Percentiles rank a stretch among this genome's conserved stretches.
These are phyloP conservation scores for Garra rufa DNA, from an alignment of 2,113 vertebrate genomes.

Conservation along the genomic window DNA sequence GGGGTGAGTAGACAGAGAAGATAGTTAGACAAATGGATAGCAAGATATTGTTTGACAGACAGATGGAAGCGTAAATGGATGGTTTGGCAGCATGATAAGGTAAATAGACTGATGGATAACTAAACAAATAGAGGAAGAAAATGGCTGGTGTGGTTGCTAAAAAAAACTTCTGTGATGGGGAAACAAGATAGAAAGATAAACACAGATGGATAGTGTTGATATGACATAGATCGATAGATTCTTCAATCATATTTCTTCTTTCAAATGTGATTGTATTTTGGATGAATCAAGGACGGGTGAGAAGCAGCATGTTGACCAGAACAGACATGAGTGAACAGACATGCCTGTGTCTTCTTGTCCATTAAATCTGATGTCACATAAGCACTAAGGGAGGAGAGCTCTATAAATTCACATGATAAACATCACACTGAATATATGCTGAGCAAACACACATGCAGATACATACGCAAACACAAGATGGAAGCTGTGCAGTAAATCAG, in stretches of 20 bases:
- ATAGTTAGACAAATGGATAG: slow-evolving; percentile 81
- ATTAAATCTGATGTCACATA: slow-evolving; percentile 50
- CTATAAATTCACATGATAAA: slow-evolving; percentile 55
- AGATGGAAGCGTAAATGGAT: slow-evolving; percentile 81
- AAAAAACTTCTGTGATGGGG: slow-evolving; percentile 64
- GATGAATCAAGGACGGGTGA: slow-evolving; percentile 70
- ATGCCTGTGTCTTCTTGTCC: slow-evolving; percentile 48
- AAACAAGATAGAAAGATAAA: slow-evolving; percentile 77
- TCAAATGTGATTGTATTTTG: slow-evolving; percentile 71
- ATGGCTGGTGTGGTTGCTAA: slow-evolving; percentile 59
- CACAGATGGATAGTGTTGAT: slow-evolving; percentile 80
- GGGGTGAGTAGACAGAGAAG: slow-evolving; percentile 71
- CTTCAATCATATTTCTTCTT: slow-evolving; percentile 75
- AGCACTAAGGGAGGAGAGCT: slow-evolving; percentile 1
- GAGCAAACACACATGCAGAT: background rate
- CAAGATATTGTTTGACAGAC: slow-evolving; percentile 82
- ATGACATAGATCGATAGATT: slow-evolving; percentile 74
- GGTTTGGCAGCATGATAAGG: slow-evolving; percentile 82
- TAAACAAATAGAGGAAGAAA: slow-evolving; percentile 76
- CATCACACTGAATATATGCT: slow-evolving; percentile 59
- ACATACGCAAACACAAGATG: background rate
- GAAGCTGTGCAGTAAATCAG: slow-evolving; percentile 9
- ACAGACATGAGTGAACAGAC: slow-evolving; percentile 32
- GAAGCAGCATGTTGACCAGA: slow-evolving; percentile 47
- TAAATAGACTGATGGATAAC: slow-evolving; percentile 83